Percentiles rank a stretch among this genome's conserved stretches.
Conservation (phyloP, 2,113 vertebrate species). For the Diphyllodes magnificus region DNA sequence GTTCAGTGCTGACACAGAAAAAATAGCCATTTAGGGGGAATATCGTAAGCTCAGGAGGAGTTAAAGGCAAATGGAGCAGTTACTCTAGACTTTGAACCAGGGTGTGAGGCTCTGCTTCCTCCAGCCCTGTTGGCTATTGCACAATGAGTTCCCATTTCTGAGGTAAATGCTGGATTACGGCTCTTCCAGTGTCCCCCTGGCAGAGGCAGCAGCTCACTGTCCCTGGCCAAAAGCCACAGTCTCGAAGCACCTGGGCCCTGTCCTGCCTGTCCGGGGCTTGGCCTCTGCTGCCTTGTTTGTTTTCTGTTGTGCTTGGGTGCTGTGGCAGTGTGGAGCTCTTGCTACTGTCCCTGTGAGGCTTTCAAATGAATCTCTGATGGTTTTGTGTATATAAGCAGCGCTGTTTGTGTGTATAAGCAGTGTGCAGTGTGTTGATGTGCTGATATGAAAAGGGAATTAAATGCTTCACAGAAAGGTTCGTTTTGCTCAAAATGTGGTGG, state of each 20-base stretch:
- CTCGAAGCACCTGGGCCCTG: neutral
- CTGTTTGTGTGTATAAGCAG: neutral
- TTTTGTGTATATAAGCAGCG: neutral
- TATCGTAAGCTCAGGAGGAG: accelerated
- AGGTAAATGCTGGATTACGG: neutral
- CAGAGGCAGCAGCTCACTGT: neutral
- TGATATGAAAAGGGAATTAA: neutral
- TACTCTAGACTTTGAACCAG: neutral
- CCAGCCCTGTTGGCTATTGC: neutral
- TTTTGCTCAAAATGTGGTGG: neutral
- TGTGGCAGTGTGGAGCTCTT: neutral
- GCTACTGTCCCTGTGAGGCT: neutral
- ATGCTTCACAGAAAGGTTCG: neutral
- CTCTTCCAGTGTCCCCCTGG: neutral
- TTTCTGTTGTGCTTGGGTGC: neutral
- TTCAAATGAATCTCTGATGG: neutral
- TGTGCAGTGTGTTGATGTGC: neutral
- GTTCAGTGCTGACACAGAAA: neutral
- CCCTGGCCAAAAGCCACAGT: neutral
- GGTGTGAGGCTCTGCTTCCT: neutral
- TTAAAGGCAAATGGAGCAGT: neutral
- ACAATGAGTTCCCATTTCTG: neutral
- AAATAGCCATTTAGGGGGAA: neutral
- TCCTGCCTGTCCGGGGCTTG: neutral
- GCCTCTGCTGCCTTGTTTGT: neutral